These are phyloP conservation scores for Armadillidium nasatum DNA, from an alignment of 1,140 invertebrate species.

Conservation along the genomic window DNA sequence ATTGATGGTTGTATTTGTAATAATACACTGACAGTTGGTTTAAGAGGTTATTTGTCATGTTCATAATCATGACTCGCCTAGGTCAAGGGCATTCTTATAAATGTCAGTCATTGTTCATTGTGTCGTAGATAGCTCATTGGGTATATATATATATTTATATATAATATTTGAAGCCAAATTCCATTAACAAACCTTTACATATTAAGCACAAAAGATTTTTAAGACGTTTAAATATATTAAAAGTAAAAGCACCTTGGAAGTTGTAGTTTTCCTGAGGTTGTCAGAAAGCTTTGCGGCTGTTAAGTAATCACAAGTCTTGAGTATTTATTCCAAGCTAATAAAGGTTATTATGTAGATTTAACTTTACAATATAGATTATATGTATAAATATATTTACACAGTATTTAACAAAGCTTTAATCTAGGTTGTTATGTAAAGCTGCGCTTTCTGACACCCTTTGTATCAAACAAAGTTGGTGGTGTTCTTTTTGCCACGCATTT, in stretches of 20 bases:
- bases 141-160: too few relatives aligned
- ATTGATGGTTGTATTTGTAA: too few relatives aligned
- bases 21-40: too few relatives aligned
- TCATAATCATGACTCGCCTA: too few relatives aligned
- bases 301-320: neutral
- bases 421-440: neutral
- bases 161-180: too few relatives aligned
- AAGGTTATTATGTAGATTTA: too few relatives aligned
- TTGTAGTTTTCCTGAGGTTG: conserved; percentile 21
- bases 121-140: conserved; percentile 25
- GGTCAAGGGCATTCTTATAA: conserved; percentile 39
- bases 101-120: conserved; percentile 41
- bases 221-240: too few relatives aligned
- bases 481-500: conserved; percentile 13
- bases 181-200: too few relatives aligned
- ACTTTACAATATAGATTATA: too few relatives aligned
- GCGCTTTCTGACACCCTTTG: neutral
- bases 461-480: neutral
- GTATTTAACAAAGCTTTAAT: neutral
- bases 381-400: too few relatives aligned
- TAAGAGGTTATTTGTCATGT: too few relatives aligned
- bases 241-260: conserved; percentile 45
- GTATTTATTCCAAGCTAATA: neutral
- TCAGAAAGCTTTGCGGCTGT: neutral
- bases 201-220: too few relatives aligned